Evolutionary conservation across 2,113 vertebrate genomes (phyloP), one percentile per base, ranked within the genome.

Genomic region (Microcebus tavaratra): DNA sequence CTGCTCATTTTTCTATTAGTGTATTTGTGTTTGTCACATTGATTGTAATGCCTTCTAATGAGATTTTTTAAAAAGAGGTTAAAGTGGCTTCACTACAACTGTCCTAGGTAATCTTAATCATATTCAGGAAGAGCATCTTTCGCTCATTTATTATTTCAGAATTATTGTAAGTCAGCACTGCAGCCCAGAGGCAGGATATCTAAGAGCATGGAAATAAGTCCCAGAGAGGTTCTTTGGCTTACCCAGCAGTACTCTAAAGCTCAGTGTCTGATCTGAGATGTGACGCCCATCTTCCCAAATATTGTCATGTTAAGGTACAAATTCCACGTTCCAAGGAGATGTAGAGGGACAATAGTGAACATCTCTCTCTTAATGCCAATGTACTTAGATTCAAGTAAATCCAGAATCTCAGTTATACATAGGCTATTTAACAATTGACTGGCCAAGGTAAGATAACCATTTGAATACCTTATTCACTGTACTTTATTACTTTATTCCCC

Each of bases 141-240:
- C 92, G 57, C 73, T 82, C 80, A 57, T 78, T 81, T 97, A 59
- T 96, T 81, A 78, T 94, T 96, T 92, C 50, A 82, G 67, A 42
- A 65, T 55, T 34, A 57, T 13, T 63, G 3, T 86, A 94, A 50
- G 14, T 86, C 18, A 94, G 5, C 3, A 63, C 29, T 92, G 20
- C 42, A 89, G n/a, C 39, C n/a, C 13, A 61, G 42, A 88, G 8
- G 29, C 18, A 42, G 8, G 65, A 61, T 45, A 29, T 79, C 73
- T 53, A 55, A 88, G 34, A 75, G 8, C 5, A 67, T 34, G 61
- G 75, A 96, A 89, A 50, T 88, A 50, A 73, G 31, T 79, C 48
- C 42, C 23, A 73, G 70, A 53, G 45, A 65, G 36, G 27, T 78
- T 90, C 70, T 65, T 29, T 83, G 72, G 36, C 63, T 91, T 70